Base-by-base conservation (phyloP, 2,888 invertebrate genomes). In the Cephus rjabovi region DNA sequence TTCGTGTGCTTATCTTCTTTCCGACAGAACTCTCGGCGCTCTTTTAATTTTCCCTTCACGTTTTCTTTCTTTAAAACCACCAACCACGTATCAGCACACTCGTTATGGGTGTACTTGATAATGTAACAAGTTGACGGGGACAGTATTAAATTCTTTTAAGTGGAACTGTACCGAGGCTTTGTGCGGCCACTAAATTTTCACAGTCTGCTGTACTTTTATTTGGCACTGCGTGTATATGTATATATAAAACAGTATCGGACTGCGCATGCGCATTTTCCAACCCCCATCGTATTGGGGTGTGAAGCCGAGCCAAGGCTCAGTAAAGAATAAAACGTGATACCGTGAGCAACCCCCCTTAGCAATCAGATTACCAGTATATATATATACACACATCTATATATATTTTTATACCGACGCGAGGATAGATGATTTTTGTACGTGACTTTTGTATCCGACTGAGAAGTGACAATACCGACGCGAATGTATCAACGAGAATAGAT, bases 251-350 rank as follows among this genome's bases (percentile, higher is more conserved):
- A 12, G 71, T 9, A 34, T 31, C 33, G n/a, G 40, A 33, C 23
- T 11, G 82, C 87, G 87, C 85, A 84, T 81, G 82, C 85, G 83
- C 83, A 40, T 73, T 77, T 75, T 75, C 73, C 77, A 80, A 73
- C 75, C 69, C 69, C 31, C 75, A 78, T 76, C 77, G 79, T 71
- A 70, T 12, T 31, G 81, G 86, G 84, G 83, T 83, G 83, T 82
- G 84, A 86, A 86, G 83, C 85, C 85, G 81, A 83, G 86, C 81
- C 79, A 81, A 82, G 76, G 77, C 76, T 86, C 85, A 87, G 87
- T 87, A 77, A 83, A 80, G 84, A 82, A 81, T 82, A 85, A 82
- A 87, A 86, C 84, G 86, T 82, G 87, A 86, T 78, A 81, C 81
- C 84, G 79, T 77, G 76, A 77, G 75, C 75, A 40, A 75, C 56